A percentile compares a stretch with the other conserved stretches of the same genome.
Evolutionary conservation across 2,888 invertebrate genomes (phyloP).

Genomic region (Linnaemya vulpina): DNA sequence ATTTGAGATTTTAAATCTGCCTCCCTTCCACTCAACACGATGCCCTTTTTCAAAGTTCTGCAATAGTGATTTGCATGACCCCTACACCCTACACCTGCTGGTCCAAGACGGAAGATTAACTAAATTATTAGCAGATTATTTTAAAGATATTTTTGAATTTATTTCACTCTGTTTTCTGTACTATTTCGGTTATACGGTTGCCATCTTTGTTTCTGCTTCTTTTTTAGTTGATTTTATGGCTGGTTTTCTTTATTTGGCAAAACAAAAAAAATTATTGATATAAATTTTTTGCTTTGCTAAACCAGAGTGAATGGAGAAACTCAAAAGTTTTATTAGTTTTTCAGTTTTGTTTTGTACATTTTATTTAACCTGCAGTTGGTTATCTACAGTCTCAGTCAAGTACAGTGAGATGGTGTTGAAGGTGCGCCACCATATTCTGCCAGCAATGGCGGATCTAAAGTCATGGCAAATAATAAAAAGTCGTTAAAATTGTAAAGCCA

Average conservation of each 20-base stretch:
- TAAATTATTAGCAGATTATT: too few species aligned
- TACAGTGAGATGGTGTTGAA: slow-evolving; percentile 25
- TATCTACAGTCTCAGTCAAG: slow-evolving; percentile 11
- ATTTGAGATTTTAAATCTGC: too few species aligned
- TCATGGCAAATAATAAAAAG: slow-evolving; percentile 70
- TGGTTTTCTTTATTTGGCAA: neutral
- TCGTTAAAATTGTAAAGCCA: slow-evolving; percentile 65
- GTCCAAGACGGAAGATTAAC: too few species aligned
- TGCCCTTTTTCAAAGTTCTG: too few species aligned
- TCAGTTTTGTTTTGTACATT: slow-evolving; percentile 34
- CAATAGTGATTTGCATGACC: too few species aligned
- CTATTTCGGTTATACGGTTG: neutral
- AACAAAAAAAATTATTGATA: slow-evolving; percentile 15
- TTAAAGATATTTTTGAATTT: too few species aligned
- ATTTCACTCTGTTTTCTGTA: too few species aligned
- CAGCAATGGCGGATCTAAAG: slow-evolving; percentile 69
- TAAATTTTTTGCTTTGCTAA: neutral
- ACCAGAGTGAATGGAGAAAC: neutral
- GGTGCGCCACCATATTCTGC: slow-evolving; percentile 66
- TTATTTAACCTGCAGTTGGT: slow-evolving; percentile 22
- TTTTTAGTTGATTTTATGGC: neutral
- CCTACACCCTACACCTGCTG: too few species aligned
- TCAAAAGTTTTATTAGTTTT: slow-evolving; percentile 70
- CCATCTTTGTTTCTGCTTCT: neutral
- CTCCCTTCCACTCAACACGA: too few species aligned